These are phyloP conservation scores for Siderastrea siderea DNA, from an alignment of 92 coral and sea anemone species.

Conservation along the genomic window DNA sequence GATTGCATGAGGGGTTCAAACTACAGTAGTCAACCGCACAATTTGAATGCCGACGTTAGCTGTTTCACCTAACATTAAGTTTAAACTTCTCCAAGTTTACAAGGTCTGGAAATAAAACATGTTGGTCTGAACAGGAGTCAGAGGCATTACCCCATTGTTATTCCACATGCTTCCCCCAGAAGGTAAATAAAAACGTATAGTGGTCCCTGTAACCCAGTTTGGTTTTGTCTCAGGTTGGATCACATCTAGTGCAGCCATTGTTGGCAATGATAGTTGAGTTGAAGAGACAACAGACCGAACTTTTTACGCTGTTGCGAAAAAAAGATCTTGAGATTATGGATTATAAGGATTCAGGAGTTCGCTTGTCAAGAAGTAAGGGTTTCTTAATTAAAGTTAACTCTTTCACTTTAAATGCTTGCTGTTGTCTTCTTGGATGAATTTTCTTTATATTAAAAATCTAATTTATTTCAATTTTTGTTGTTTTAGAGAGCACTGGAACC, in stretches of 20 bases:
- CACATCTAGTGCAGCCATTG: conserved; percentile 79
- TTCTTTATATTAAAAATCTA: not conserved
- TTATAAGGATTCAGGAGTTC: conserved; percentile 89
- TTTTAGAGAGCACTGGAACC: conserved; percentile 84
- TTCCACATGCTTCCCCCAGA: no score
- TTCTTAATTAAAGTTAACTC: not conserved
- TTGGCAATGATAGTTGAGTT: conserved; percentile 92
- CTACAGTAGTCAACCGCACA: no score
- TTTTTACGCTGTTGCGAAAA: conserved; percentile 73
- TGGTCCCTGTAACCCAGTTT: not conserved
- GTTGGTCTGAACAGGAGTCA: no score
- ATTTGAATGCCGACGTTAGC: no score
- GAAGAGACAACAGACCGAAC: conserved; percentile 84
- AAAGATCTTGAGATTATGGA: conserved; percentile 91
- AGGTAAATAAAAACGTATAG: no score
- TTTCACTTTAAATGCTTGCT: not conserved
- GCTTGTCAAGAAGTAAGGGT: conserved; percentile 86
- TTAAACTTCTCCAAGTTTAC: no score
- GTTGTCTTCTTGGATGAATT: not conserved
- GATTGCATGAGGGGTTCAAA: no score
- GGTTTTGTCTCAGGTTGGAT: conserved; percentile 65
- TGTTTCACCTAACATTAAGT: no score
- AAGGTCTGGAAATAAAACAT: no score
- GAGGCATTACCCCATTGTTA: no score
- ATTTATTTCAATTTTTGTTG: not conserved